Evolutionary conservation across 1,140 invertebrate genomes (phyloP).

Genomic region (Heterodera schachtii): DNA sequence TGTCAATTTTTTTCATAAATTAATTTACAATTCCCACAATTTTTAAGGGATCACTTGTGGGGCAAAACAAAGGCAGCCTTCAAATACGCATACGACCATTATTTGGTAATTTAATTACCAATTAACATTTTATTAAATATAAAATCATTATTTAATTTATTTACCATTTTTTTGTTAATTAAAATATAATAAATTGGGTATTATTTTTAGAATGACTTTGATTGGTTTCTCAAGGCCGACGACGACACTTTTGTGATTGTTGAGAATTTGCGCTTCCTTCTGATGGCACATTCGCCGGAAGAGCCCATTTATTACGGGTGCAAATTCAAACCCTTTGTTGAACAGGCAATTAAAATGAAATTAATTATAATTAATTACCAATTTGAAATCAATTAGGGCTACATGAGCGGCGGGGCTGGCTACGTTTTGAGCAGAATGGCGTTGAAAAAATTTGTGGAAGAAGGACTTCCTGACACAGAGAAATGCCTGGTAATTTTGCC

Average conservation of each 20-base stretch:
- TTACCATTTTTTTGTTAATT: too few relatives aligned
- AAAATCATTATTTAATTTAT: too few relatives aligned
- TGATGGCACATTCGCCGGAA: constrained; percentile 61
- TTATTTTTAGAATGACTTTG: constrained; percentile 61
- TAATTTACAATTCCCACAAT: too few relatives aligned
- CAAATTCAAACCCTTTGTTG: constrained; percentile 66
- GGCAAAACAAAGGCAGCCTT: constrained; percentile 94
- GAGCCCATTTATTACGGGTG: constrained; percentile 67
- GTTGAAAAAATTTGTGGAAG: constrained; percentile 59
- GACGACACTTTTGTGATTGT: constrained; percentile 67
- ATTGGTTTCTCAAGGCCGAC: constrained; percentile 67
- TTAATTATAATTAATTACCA: too few relatives aligned
- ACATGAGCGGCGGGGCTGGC: constrained; percentile 84
- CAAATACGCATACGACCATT: constrained; percentile 69
- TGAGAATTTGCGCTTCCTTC: constrained; percentile 65
- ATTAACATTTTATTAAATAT: too few relatives aligned
- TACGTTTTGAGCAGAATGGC: constrained; percentile 67
- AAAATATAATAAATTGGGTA: too few relatives aligned
- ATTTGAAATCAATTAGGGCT: constrained; percentile 70
- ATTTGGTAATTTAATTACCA: constrained; percentile 53
- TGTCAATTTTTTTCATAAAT: too few relatives aligned
- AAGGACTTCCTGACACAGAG: constrained; percentile 72
- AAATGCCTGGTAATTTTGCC: constrained; percentile 68
- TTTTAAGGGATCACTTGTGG: constrained; percentile 81
- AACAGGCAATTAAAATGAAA: constrained; percentile 44